Evolutionary conservation across 1,140 invertebrate species (phyloP).

Genomic region (Acromyrmex echinatior): DNA sequence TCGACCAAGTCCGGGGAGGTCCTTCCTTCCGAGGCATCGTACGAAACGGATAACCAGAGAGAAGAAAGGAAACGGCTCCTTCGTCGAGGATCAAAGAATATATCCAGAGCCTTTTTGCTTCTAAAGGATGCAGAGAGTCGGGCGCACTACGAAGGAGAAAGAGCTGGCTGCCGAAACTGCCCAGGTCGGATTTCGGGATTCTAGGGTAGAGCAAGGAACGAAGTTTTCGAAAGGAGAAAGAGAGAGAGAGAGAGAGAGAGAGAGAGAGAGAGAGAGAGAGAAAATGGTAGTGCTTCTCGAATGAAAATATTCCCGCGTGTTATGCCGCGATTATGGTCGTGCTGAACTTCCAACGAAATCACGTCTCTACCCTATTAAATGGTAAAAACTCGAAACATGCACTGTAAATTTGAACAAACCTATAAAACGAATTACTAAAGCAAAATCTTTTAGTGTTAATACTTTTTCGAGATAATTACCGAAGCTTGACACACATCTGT

Average conservation of each 20-base stretch:
- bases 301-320: conserved; percentile 56
- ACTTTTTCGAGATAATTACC: background rate
- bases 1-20: conserved; percentile 81
- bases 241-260: background rate
- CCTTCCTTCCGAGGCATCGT: conserved; percentile 76
- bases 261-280: background rate
- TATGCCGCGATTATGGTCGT: conserved; percentile 34
- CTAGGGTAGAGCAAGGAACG: conserved; percentile 49
- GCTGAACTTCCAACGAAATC: conserved; percentile 28
- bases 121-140: conserved; percentile 65
- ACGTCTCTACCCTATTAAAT: background rate
- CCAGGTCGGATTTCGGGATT: conserved; percentile 74
- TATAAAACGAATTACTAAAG: background rate
- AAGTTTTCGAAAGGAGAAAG: background rate
- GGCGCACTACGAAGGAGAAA: conserved; percentile 24
- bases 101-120: conserved; percentile 75
- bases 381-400: background rate
- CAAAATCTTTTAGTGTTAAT: background rate
- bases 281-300: background rate
- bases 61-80: conserved; percentile 75
- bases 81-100: conserved; percentile 81
- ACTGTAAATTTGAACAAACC: background rate
- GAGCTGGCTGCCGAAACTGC: conserved; percentile 64
- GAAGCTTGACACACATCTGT: background rate
- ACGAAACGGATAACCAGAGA: conserved; percentile 70